Evolutionary conservation across 2,797 vertebrate genomes (phyloP).

Genomic region (Pseudopleuronectes americanus): DNA sequence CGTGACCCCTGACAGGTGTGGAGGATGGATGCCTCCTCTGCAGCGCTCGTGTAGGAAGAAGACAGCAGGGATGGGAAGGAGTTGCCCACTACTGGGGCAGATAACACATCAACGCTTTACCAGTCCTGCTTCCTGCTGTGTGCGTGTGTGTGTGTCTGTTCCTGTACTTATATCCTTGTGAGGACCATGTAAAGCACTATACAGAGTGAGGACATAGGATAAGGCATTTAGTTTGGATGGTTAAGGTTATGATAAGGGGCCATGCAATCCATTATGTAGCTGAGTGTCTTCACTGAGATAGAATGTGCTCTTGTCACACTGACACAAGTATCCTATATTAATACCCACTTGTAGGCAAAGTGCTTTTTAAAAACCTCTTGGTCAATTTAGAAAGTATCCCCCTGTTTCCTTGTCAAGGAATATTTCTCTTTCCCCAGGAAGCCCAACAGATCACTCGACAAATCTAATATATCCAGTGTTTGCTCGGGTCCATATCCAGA

Average conservation of each 20-base stretch:
- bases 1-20: constrained; percentile 70
- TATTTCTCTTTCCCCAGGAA: constrained; percentile 11
- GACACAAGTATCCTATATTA: constrained; percentile 25
- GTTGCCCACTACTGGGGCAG: constrained; percentile 32
- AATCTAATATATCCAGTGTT: constrained; percentile 48
- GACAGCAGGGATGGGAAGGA: constrained; percentile 42
- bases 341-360: constrained; percentile 20
- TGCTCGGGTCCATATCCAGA: constrained; percentile 33
- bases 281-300: no score
- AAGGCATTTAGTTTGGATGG: no score
- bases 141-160: constrained; percentile 3
- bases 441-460: constrained; percentile 48
- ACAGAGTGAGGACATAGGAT: no score
- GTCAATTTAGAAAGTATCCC: constrained; percentile 19
- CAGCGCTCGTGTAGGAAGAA: constrained; percentile 42
- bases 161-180: no score
- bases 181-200: no score
- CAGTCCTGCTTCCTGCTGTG: constrained; percentile 36
- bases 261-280: no score
- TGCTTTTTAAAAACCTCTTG: constrained; percentile 29
- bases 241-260: no score
- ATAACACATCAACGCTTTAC: constrained; percentile 60
- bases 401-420: constrained; percentile 27
- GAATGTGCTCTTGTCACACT: neutral
- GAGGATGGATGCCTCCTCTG: constrained; percentile 53